Evolutionary conservation across 2,888 invertebrate genomes (phyloP), one percentile per base, ranked within the genome.

Genomic region (Cepaea hortensis): DNA sequence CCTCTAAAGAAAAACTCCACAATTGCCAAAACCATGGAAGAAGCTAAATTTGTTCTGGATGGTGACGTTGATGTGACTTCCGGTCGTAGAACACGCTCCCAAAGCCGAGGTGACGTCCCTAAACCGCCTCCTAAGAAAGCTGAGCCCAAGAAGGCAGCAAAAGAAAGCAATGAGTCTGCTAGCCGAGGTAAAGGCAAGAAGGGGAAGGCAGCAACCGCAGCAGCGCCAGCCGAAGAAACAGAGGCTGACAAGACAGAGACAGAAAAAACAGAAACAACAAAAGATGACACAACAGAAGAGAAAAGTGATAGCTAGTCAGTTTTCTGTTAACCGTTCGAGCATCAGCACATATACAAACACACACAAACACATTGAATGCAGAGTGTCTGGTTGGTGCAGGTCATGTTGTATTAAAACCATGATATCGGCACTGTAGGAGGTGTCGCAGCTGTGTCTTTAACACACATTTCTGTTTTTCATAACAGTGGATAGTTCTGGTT

Each of bases 111-210:
- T 6, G 89, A 87, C 50, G 82, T 88, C 3, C 89, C 89, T 20
- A 91, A 91, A 87, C 90, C 93, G 0, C 85, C 91, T 3, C 84
- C 93, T 86, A 93, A 93, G 88, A 91, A 92, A 1, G 93, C 93
- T 75, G 93, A 93, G 61, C 93, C 93, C 93, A 91, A 92, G 87
- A 89, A 89, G 97, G 98, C 95, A 97, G 99, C 94, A 97, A 98
- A 95, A 81, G 93, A 92, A 77, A 91, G 91, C 15, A 91, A 91
- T 84, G 92, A 91, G 73, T 92, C 89, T 88, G 84, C 92, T 75
- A 92, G 91, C 84, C 90, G 91, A 73, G 91, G 92, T 65, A 91
- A 89, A 88, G 92, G 90, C 87, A 89, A 85, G 84, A 88, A 87
- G 85, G 86, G 82, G 83, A 87, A 86, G 89, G 89, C 61, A 70